These are phyloP conservation scores for Drosophila bocqueti DNA, from an alignment of 1,140 invertebrate species.

Conservation along the genomic window DNA sequence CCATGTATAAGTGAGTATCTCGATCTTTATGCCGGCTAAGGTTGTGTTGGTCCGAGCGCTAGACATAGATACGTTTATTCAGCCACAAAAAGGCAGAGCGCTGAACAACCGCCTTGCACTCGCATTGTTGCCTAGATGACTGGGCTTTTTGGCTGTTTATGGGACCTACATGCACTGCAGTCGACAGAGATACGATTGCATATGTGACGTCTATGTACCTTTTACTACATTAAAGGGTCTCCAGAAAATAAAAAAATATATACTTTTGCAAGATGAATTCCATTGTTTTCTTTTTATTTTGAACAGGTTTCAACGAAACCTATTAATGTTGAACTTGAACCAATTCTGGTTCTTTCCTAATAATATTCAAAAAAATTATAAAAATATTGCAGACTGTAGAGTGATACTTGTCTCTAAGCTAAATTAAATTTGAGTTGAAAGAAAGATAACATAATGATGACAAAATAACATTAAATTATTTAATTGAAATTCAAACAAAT, in stretches of 20 bases:
- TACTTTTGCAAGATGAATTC: not conserved
- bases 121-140: conserved; percentile 63
- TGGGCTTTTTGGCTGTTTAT: conserved; percentile 37
- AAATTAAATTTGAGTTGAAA: not conserved
- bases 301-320: conserved; percentile 16
- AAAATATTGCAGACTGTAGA: not conserved
- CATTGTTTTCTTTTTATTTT: not conserved
- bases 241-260: not conserved
- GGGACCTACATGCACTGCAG: conserved; percentile 49
- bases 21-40: conserved; percentile 48
- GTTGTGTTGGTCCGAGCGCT: conserved; percentile 31
- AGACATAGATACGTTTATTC: conserved; percentile 44
- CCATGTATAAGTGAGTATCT: conserved; percentile 49
- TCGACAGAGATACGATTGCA: conserved; percentile 22
- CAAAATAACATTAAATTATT: not conserved
- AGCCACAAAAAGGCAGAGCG: conserved; percentile 2
- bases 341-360: conserved; percentile 7
- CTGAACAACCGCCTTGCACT: conserved; percentile 32
- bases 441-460: not conserved
- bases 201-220: conserved; percentile 34
- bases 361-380: not conserved
- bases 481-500: not conserved
- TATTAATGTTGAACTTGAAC: conserved; percentile 25
- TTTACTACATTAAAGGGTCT: not conserved
- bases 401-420: not conserved